These are phyloP conservation scores for Notothenia coriiceps DNA, from an alignment of 2,113 vertebrate genomes.

Conservation along the genomic window DNA sequence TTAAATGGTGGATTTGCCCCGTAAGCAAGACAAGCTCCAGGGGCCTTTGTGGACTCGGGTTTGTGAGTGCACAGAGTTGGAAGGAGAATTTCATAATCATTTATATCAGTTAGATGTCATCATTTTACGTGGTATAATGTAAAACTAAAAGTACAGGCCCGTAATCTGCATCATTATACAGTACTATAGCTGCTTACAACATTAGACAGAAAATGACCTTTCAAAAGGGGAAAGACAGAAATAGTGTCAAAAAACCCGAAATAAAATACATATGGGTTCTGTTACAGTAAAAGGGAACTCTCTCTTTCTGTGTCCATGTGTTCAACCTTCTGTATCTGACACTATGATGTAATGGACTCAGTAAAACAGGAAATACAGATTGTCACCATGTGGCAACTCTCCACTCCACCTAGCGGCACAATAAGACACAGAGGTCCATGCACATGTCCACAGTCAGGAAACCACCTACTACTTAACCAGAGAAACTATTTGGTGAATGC, in stretches of 20 bases:
- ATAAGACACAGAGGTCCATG: background rate
- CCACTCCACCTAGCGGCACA: conserved; percentile 48
- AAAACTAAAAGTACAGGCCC: background rate
- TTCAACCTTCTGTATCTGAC: background rate
- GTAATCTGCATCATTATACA: background rate
- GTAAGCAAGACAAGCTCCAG: conserved; percentile 83
- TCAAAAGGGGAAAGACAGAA: no score
- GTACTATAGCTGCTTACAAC: background rate
- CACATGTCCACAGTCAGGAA: background rate
- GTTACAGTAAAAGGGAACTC: no score
- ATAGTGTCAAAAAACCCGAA: background rate
- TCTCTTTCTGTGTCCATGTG: background rate
- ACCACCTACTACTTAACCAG: background rate
- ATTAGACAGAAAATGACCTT: no score
- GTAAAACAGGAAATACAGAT: background rate
- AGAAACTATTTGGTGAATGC: background rate
- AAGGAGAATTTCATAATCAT: conserved; percentile 28
- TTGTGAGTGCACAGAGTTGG: conserved; percentile 23
- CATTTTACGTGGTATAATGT: background rate
- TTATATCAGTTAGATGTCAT: background rate
- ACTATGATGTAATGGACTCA: conserved; percentile 16
- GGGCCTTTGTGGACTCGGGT: conserved; percentile 67
- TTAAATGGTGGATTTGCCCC: conserved; percentile 85
- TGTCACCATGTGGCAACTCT: conserved; percentile 26
- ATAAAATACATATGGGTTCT: background rate